Evolutionary conservation across 2,113 vertebrate species (phyloP), one percentile per base, ranked within the genome.

Genomic region (Diphyllodes magnificus): DNA sequence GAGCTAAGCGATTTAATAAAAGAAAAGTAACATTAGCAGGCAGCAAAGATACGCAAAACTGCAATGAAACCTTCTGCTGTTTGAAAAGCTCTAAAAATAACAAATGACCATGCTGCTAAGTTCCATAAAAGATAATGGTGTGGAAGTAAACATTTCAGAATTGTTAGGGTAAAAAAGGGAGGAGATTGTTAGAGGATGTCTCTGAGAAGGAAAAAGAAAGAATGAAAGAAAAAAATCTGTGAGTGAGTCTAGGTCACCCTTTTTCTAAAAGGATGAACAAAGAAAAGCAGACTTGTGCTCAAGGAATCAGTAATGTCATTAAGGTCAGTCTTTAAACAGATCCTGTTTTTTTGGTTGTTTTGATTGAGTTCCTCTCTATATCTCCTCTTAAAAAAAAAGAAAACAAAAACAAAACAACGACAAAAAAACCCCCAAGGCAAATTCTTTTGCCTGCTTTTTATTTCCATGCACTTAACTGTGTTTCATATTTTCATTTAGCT

Each of bases 61-160:
- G 93, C 37, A 92, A 37, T 59, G 63, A 95, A 95, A 87, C 47
- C 54, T 89, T 92, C 70, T 70, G 54, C 45, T 95, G 73, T 91
- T 95, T 95, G 75, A 93, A 94, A 94, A 91, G 75, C 78, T 80
- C 87, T 94, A 87, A 95, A 96, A 94, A 95, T 93, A 95, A 94
- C 75, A 93, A 95, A 95, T 92, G 72, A 71, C 65, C 11, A 8
- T 28, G 56, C 45, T 90, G 75, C 54, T 90, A 85, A 92, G 70
- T 54, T 80, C 87, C 59, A 85, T 77, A 94, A 95, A 95, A 72
- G 66, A 97, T 91, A 97, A 94, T 90, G 81, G 42, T 50, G 45
- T 95, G 85, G 81, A 95, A 95, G 84, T 85, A 95, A 92, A 94
- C 79, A 76, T 85, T 89, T 69, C 59, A 89, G 91, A 79, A 87